Conservation (phyloP, 2,888 invertebrate genomes). For the Mimumesa dahlbomi region DNA sequence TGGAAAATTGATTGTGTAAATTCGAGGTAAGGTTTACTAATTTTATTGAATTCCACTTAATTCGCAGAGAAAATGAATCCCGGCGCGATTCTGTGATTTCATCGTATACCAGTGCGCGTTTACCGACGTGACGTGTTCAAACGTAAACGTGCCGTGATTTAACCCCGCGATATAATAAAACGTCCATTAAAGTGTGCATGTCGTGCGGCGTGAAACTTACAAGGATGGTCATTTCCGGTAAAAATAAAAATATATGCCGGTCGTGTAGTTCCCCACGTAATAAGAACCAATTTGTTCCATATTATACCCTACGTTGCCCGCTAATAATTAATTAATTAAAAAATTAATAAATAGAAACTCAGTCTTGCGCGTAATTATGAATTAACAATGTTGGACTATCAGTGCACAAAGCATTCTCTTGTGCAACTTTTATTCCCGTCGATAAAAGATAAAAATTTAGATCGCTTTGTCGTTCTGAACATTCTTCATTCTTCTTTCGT, state of each 20-base stretch:
- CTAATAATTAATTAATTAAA: constrained; percentile 51
- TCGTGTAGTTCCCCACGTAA: constrained; percentile 37
- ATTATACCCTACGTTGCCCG: constrained; percentile 50
- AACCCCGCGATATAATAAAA: too few relatives aligned
- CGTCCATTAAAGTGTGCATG: too few relatives aligned
- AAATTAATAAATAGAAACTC: constrained; percentile 53
- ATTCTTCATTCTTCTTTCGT: not conserved
- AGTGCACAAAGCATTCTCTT: constrained; percentile 35
- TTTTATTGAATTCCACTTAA: too few relatives aligned
- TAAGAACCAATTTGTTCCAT: constrained; percentile 56
- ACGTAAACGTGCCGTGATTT: too few relatives aligned
- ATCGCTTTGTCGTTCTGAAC: not conserved
- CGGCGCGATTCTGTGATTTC: too few relatives aligned
- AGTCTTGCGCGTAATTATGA: constrained; percentile 44
- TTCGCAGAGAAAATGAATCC: too few relatives aligned
- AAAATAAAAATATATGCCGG: constrained; percentile 45
- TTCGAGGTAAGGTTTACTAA: too few relatives aligned
- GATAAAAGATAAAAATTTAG: constrained; percentile 21
- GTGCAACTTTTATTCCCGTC: constrained; percentile 32
- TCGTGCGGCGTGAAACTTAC: too few relatives aligned
- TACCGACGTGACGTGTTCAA: too few relatives aligned
- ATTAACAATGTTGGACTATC: constrained; percentile 53
- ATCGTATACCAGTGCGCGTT: too few relatives aligned
- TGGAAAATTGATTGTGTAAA: too few relatives aligned
- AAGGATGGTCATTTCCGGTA: constrained; percentile 38